A percentile compares a stretch with the other conserved stretches of the same genome.
Evolutionary conservation across 1,140 invertebrate species (phyloP).

Genomic region (Linepithema humile): DNA sequence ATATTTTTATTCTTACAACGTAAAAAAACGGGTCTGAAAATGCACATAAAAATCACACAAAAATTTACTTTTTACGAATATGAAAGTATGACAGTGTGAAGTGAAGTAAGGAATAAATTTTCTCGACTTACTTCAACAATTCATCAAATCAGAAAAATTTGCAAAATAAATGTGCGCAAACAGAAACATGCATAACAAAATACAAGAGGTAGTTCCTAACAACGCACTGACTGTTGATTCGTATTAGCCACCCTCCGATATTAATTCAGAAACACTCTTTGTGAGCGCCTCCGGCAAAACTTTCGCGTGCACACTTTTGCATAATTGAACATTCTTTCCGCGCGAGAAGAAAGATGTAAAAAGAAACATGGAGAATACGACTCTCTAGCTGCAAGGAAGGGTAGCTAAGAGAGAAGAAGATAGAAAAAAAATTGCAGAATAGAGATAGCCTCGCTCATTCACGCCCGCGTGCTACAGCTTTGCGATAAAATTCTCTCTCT

Average conservation of each 20-base stretch:
- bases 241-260: neutral
- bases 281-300: conserved; percentile 22
- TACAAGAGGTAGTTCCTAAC: neutral
- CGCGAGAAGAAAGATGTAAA: neutral
- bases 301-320: conserved; percentile 35
- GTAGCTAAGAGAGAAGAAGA: neutral
- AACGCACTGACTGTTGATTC: conserved; percentile 11
- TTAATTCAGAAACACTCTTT: conserved; percentile 23
- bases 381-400: neutral
- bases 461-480: conserved; percentile 25
- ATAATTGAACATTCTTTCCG: conserved; percentile 50
- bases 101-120: neutral
- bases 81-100: neutral
- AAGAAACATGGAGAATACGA: neutral
- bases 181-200: neutral
- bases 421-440: conserved; percentile 23
- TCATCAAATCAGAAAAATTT: neutral
- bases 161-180: neutral
- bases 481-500: conserved; percentile 55
- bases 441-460: conserved; percentile 25
- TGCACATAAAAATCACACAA: neutral
- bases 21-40: neutral
- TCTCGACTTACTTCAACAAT: neutral
- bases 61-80: neutral
- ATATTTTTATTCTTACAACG: neutral